Percentiles rank a stretch among this genome's conserved stretches.
Conservation (phyloP, 2,888 invertebrate genomes). For the Pachydiplax longipennis region DNA sequence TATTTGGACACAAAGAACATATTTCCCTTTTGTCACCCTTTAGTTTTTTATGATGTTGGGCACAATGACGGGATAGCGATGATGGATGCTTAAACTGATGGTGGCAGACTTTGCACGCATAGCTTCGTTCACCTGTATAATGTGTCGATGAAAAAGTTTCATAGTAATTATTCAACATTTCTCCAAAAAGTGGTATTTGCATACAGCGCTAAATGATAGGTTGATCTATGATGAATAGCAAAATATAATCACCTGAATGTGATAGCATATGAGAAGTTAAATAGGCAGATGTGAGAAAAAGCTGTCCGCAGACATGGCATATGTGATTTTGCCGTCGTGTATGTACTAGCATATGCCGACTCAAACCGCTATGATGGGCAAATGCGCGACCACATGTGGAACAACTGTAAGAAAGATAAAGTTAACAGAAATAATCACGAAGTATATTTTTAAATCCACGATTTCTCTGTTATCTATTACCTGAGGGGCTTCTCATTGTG, state of each 20-base stretch:
- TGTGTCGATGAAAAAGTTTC: neutral
- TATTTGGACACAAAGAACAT: neutral
- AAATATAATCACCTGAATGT: neutral
- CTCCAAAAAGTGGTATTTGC: no score
- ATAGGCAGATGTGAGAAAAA: neutral
- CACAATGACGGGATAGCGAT: neutral
- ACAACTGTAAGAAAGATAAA: neutral
- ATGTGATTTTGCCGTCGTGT: neutral
- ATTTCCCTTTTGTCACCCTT: neutral
- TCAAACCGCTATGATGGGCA: neutral
- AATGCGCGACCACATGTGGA: neutral
- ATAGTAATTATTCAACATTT: no score
- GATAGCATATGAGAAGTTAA: neutral
- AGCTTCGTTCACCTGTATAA: neutral
- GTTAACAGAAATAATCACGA: no score
- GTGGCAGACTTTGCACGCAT: neutral
- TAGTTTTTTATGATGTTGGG: neutral
- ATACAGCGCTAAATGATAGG: no score
- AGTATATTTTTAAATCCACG: neutral
- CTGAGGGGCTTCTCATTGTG: neutral
- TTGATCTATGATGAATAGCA: no score
- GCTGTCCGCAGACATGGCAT: neutral
- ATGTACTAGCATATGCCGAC: neutral
- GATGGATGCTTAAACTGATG: neutral
- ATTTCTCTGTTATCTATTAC: neutral